Base-by-base conservation (phyloP, 2,888 invertebrate genomes). In the Lochmaea capreae region DNA sequence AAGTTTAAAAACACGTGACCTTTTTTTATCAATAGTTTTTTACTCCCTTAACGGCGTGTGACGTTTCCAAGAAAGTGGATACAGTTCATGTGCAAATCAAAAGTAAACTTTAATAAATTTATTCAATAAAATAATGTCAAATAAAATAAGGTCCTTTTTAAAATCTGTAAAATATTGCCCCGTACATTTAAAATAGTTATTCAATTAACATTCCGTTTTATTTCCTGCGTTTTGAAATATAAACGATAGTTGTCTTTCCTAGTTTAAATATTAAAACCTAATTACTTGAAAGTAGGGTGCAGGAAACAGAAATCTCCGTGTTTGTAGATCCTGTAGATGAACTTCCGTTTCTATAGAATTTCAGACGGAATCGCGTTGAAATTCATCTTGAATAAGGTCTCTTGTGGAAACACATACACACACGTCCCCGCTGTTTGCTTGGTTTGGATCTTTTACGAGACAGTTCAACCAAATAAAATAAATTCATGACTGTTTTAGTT, bases 191-290 rank as follows among this genome's bases (percentile, higher is more conserved):
- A 12, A 12, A 43, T 12, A 12, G 12, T 11, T 4, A 46, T 46
- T 46, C 3, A 46, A 12, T 14, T 5, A 14, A 46, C 14, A 46
- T 46, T 46, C 14, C 11, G 46, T 11, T 46, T 46, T 5, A 46
- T 46, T 46, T n/a, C 8, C n/a, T 52, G n/a, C 52, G 52, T 52
- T 39, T 52, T 16, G 8, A 1, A 59, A 14, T 33, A 33, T 59
- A 10, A 59, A 10, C 18, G 43, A 18, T 49, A 43, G 11, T 65
- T 65, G 18, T 65, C 18, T 14, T 43, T 49, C 49, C 49, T 43
- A 14, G n/a, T 65, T 65, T 14, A 57, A 68, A 68, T 68, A 68
- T 68, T 68, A 52, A 68, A 68, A 68, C 49, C 33, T 68, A 61
- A 68, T 68, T 68, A 68, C 61, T 33, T 61, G 49, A 49, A 58